A percentile compares a stretch with the other conserved stretches of the same genome.
phyloP scores from a whole-genome alignment of 2,113 vertebrate species.

The Barnardius zonarius region DNA sequence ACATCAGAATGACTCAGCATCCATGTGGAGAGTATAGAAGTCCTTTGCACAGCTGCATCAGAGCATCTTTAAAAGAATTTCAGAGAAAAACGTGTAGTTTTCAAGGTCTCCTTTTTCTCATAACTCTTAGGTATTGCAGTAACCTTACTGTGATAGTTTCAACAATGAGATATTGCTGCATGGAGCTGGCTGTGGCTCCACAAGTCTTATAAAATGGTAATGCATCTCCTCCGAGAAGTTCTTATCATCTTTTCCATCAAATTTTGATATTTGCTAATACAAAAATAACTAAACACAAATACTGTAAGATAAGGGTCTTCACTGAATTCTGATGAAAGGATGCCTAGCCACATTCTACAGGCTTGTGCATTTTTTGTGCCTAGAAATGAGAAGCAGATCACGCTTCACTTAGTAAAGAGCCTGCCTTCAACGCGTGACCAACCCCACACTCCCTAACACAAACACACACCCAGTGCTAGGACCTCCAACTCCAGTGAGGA shows the following conservation, averaged over 20 bases:
- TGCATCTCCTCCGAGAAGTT: background rate
- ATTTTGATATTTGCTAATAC: background rate
- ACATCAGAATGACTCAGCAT: constrained; percentile 53
- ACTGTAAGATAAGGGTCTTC: background rate
- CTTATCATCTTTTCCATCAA: background rate
- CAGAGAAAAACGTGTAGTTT: background rate
- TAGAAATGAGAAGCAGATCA: background rate
- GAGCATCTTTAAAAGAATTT: background rate
- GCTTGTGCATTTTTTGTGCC: background rate
- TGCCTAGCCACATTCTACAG: background rate
- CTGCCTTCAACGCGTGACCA: background rate
- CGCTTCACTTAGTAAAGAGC: background rate
- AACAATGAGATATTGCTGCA: background rate
- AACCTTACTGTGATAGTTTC: background rate
- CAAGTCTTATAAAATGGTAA: background rate
- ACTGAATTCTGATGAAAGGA: background rate
- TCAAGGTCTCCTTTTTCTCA: background rate
- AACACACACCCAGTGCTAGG: accelerated
- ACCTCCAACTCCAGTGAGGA: background rate
- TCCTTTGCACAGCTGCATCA: background rate
- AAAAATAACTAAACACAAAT: background rate
- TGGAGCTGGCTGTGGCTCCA: background rate
- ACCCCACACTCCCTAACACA: accelerated
- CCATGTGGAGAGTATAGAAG: background rate
- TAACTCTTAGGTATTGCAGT: background rate